A percentile compares a stretch with the other conserved stretches of the same genome.
These are phyloP conservation scores for Bothrops jararaca DNA, from an alignment of 2,113 vertebrate genomes.

Conservation along the genomic window DNA sequence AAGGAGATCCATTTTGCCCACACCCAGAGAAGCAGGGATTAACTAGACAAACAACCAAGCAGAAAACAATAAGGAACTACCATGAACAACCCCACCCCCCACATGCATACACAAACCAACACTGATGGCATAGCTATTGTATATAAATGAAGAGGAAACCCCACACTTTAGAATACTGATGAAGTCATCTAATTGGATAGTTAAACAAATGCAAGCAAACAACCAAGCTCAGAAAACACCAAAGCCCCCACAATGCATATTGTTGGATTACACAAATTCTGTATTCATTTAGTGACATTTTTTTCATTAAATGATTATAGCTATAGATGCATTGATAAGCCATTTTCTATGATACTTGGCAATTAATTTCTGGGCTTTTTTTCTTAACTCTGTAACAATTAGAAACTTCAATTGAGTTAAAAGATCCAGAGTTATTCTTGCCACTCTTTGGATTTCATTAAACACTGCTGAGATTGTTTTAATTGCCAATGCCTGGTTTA, in stretches of 20 bases:
- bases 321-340: background rate
- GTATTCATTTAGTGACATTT: background rate
- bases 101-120: too few species aligned
- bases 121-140: too few species aligned
- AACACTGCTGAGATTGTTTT: background rate
- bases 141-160: background rate
- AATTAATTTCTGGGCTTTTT: background rate
- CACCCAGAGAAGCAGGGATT: too few species aligned
- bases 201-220: too few species aligned
- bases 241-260: background rate
- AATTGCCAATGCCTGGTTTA: background rate
- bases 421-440: background rate
- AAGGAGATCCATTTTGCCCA: background rate
- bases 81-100: too few species aligned
- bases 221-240: too few species aligned
- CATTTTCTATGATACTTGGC: background rate
- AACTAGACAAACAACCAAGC: too few species aligned
- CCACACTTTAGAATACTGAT: background rate
- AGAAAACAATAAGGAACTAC: too few species aligned
- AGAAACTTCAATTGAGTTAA: background rate
- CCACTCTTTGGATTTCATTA: background rate
- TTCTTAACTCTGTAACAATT: background rate
- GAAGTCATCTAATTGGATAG: too few species aligned
- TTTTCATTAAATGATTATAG: background rate
- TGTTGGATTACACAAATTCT: background rate